Base-by-base conservation (phyloP, 1,140 invertebrate genomes). In the Centruroides sculpturatus region DNA sequence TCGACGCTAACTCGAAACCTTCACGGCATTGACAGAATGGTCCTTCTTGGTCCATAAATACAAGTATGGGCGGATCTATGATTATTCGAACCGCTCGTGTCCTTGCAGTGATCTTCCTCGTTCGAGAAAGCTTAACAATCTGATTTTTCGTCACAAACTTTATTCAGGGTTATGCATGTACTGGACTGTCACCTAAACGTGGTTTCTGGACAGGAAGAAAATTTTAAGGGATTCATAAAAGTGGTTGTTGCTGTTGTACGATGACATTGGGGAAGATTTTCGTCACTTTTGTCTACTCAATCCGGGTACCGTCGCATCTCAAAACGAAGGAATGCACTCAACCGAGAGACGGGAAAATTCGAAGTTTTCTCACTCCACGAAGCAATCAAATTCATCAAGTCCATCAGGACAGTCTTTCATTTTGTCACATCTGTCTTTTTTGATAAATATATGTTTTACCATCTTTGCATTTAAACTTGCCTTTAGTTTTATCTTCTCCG, bases 1-100 rank as follows among this genome's bases (percentile, higher is more conserved):
- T 85, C 82, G 35, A 59, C 59, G 0, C 80, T 2, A 89, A 75
- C 65, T 80, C 80, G 72, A 82, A 91, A 36, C 88, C 87, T 35
- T 75, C 73, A 10, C 35, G 10, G 23, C 59, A 62, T 35, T 41
- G 55, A 71, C 91, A 92, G 71, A 94, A 87, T 5, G 85, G 84
- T 55, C 82, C 83, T 65, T 92, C 87, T 23, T 0, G 82, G 78
- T 12, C 83, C 85, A 1, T 90, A 89, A 72, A 92, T 89, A 71
- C 94, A 98, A 64, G 86, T 87, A 57, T 97, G 87, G 2, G 89
- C 87, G 71, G 94, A 98, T 0, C 94, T 94, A 3, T 94, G 94
- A 70, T 99, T 99, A 67, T 86, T 87, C 1, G 89, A 85, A 3
- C 81, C 80, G 72, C 95, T 98, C 90, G 5, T 5, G 51, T 41